Base-by-base conservation (phyloP, 2,113 vertebrate genomes). In the Brachyistius frenatus region DNA sequence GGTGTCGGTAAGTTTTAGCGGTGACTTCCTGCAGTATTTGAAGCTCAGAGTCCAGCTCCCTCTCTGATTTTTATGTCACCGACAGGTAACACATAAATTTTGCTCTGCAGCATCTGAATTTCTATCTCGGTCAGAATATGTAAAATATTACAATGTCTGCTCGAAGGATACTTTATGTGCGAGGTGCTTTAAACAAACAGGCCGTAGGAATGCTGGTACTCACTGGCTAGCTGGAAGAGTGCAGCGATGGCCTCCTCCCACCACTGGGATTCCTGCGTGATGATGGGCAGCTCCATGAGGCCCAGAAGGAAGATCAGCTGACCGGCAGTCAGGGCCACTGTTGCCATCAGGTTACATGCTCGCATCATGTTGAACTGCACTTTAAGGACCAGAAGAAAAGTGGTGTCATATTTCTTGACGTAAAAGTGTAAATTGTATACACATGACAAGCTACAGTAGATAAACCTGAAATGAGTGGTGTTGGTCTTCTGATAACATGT, bases 321-420 rank as follows among this genome's bases (percentile, higher is more conserved):
- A 37, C 98, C 98, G 0, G 92, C 95, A 0, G 96, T 96, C 71
- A 99, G 93, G 31, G 98, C 97, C 6, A 97, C 96, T 0, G 97
- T 98, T 55, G 98, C 98, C 5, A 98, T 97, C 90, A 99, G 94
- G 94, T 99, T 99, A 78, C 98, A 99, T 8, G 97, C 97, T 7
- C 98, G 95, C 98, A 99, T 99, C 98, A 99, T 99, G 94, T 99
- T 98, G 3, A 99, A 99, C 93, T 99, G 98, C 95, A 99, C 98
- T 99, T 74, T 58, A 80, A 67, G 76, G 85, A 74, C 37, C 58
- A 92, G 44, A 82, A 74, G 61, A 83, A 86, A 44, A 84, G 35
- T 67, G 31, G 46, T 62, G 85, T 90, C 62, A 88, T 66, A 73
- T 54, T 66, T 64, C 30, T 39, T 23, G 67, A 44, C 37, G 30